Conservation (phyloP, 2,888 invertebrate genomes). For the Furcula furcula region DNA sequence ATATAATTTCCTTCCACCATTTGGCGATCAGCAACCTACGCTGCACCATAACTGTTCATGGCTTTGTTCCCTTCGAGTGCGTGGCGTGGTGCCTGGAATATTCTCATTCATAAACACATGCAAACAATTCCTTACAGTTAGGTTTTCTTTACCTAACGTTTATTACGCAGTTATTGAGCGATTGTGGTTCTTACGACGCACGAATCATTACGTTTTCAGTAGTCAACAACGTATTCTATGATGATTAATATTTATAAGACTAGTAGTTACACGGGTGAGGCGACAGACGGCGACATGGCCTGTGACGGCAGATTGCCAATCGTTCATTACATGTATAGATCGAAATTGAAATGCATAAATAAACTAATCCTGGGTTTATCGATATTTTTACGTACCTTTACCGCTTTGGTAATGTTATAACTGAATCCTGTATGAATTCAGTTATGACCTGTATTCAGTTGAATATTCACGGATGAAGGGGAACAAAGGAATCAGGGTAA, state of each 20-base stretch:
- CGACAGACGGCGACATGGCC: constrained; percentile 12
- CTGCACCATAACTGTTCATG: constrained; percentile 23
- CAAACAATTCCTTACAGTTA: not conserved
- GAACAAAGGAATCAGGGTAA: constrained; percentile 36
- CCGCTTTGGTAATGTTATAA: no score
- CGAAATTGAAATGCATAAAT: constrained; percentile 29
- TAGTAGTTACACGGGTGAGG: constrained; percentile 13
- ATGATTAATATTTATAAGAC: constrained; percentile 17
- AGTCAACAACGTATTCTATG: constrained; percentile 2
- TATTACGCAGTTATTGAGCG: not conserved
- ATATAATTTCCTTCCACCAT: constrained; percentile 27
- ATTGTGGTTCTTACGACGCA: not conserved
- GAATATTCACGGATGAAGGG: no score
- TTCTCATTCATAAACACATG: not conserved
- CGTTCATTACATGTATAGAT: constrained; percentile 35
- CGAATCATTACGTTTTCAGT: not conserved
- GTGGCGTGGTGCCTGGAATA: constrained; percentile 8
- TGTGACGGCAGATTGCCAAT: constrained; percentile 32
- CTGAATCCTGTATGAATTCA: no score
- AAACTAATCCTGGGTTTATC: constrained; percentile 14
- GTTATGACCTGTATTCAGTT: no score
- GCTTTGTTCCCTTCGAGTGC: constrained; percentile 15
- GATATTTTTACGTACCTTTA: no score
- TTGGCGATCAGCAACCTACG: constrained; percentile 28
- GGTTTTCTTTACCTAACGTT: not conserved